Evolutionary conservation across 1,140 invertebrate genomes (phyloP), one percentile per base, ranked within the genome.

Genomic region (Drosophila nasuta): DNA sequence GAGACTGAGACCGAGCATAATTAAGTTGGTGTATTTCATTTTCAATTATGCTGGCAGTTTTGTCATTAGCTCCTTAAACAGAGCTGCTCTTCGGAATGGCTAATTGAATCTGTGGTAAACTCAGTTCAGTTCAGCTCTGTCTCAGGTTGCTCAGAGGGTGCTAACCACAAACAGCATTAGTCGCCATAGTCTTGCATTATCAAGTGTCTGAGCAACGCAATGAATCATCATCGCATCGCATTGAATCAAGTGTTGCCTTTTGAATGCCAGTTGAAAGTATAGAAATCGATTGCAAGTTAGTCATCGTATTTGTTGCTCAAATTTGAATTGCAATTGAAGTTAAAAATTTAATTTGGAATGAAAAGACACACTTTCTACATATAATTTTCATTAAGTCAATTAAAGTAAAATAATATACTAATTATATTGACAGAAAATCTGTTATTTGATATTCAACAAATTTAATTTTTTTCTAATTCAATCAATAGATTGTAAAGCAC

Each of bases 21-120:
- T 78, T 78, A 63, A 70, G 75, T 78, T 74, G 65, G 17, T 70
- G 59, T 70, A 78, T 75, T 75, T 75, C 75, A 75, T 64, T 78
- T 75, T 70, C 65, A 70, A 74, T 76, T 76, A 77, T 73, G 69
- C 30, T 57, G 68, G 52, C 51, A 28, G 59, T 58, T 35, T 49
- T 59, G 65, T 45, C 70, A 35, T 63, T 60, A 33, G 56, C 38
- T 63, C 20, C 65, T 58, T 67, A 66, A 62, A 73, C 33, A 7
- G 57, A 60, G 45, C 41, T 58, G 6, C 38, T 54, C 46, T 57
- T 51, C 35, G 35, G 46, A 30, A 43, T 30, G 57, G 64, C 43
- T 74, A 75, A 77, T 75, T 77, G 56, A 46, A 74, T 77, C 52
- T 75, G 64, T 38, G 71, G 71, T 51, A 56, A 25, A 43, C 4